Evolutionary conservation across 2,888 invertebrate species (phyloP), one percentile per base, ranked within the genome.

Genomic region (Xestobium rufovillosum): DNA sequence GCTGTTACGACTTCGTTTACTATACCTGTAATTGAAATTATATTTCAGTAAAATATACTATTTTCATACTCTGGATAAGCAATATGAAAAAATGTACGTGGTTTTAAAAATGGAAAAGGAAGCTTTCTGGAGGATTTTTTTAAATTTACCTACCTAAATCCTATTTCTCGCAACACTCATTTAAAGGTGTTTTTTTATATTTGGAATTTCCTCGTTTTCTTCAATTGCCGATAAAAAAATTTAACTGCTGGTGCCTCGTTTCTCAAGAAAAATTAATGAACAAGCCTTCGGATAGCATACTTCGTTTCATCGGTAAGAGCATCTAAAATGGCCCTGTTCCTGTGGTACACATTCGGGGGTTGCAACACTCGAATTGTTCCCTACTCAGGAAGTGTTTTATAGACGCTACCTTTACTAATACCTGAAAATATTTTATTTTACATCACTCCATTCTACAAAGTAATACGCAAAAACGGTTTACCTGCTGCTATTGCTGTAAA

Each of bases 231-330:
- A 8, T 19, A 19, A n/a, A 19, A 19, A 8, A 8, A 8, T 19
- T 19, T n/a, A 6, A 19, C 23, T 8, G 23, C n/a, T 19, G 23
- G 23, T 19, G 23, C 23, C n/a, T 19, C 23, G n/a, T 19, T 19
- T 19, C 23, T 19, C n/a, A 19, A 19, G 23, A 19, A 19, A 19
- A 19, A 19, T 19, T 6, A 19, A 19, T 19, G 23, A 19, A 19
- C 23, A 19, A 19, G 6, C n/a, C n/a, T 19, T 19, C 23, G 6
- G 6, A 19, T 19, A 8, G 6, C 23, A 19, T 19, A 8, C 23
- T 19, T 19, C 6, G 6, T n/a, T n/a, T n/a, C 6, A 8, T 19
- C 23, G n/a, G 6, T 19, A 19, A 19, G 6, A n/a, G 6, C n/a
- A n/a, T 19, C 23, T n/a, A 19, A 19, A 19, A 19, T n/a, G n/a